These are phyloP conservation scores for Pollimyrus isidori DNA, from an alignment of 2,113 vertebrate genomes.

Conservation along the genomic window DNA sequence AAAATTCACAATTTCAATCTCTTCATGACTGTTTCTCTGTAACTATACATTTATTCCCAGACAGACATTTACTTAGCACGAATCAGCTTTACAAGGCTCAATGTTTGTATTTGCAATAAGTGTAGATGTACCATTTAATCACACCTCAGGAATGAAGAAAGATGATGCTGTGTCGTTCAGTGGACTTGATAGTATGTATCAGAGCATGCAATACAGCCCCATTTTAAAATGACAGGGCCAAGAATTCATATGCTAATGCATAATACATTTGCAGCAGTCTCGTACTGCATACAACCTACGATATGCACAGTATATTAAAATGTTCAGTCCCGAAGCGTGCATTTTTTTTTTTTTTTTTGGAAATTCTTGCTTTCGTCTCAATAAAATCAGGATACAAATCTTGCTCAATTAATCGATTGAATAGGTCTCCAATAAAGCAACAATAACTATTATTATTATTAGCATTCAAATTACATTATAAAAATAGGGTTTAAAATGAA, in stretches of 20 bases:
- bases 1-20: constrained; percentile 60
- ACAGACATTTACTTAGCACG: constrained; percentile 51
- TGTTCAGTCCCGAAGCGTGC: constrained; percentile 30
- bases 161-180: constrained; percentile 47
- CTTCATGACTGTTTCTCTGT: constrained; percentile 47
- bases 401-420: neutral
- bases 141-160: constrained; percentile 35
- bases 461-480: neutral
- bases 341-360: constrained; percentile 22
- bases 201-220: constrained; percentile 61
- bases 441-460: neutral
- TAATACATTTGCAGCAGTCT: constrained; percentile 46
- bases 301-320: constrained; percentile 38
- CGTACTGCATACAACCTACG: constrained; percentile 45
- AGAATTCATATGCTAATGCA: constrained; percentile 58
- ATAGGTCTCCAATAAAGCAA: neutral
- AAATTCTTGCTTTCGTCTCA: constrained; percentile 4
- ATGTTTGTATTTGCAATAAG: constrained; percentile 50
- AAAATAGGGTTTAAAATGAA: neutral
- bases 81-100: constrained; percentile 48
- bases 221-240: constrained; percentile 54
- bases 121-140: constrained; percentile 54
- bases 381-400: neutral
- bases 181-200: constrained; percentile 59
- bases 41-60: constrained; percentile 56